Conservation (phyloP, 2,888 invertebrate species). For the Eilema depressum region DNA sequence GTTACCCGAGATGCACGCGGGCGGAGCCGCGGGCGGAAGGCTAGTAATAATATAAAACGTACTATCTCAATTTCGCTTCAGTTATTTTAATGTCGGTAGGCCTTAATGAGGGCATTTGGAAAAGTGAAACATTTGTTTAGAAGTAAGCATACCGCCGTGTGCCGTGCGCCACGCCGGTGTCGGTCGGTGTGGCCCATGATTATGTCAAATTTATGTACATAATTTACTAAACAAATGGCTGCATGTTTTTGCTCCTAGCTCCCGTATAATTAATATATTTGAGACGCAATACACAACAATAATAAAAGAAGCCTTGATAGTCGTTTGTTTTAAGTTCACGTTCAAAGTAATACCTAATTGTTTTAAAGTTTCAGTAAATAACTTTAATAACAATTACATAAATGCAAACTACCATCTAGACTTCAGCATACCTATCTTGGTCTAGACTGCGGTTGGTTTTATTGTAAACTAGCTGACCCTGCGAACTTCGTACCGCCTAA, state of each 20-base stretch:
- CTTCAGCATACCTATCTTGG: no score
- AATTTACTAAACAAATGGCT: slow-evolving; percentile 60
- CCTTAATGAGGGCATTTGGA: slow-evolving; percentile 18
- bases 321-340: background rate
- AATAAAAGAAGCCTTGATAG: slow-evolving; percentile 8
- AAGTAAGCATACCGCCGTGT: slow-evolving; percentile 46
- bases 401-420: no score
- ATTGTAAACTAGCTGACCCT: no score
- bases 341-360: background rate
- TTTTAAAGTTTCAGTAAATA: background rate
- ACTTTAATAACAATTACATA: background rate
- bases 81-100: slow-evolving; percentile 20
- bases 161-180: slow-evolving; percentile 34
- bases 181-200: slow-evolving; percentile 46
- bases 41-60: background rate
- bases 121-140: slow-evolving; percentile 33
- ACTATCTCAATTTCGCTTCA: background rate
- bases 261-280: slow-evolving; percentile 57
- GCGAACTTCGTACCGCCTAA: no score
- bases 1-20: no score
- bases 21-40: no score
- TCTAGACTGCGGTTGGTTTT: no score
- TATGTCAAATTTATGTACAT: slow-evolving; percentile 68
- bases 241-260: slow-evolving; percentile 55
- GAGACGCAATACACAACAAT: slow-evolving; percentile 29